Conservation (phyloP, 2,797 vertebrate species). For the Aythya fuligula region DNA sequence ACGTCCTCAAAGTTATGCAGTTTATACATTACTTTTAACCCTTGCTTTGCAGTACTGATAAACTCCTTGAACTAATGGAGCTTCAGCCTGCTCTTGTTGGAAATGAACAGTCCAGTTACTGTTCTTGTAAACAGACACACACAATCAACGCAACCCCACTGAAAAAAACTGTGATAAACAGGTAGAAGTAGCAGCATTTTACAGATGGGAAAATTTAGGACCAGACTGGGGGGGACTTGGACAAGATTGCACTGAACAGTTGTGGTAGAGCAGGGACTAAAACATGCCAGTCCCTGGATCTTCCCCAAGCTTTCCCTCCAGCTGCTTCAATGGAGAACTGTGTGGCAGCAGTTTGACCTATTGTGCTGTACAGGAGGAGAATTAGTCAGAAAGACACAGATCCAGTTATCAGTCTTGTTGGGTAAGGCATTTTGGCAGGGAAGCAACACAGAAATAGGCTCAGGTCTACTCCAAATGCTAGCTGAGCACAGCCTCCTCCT, state of each 20-base stretch:
- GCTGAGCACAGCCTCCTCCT: not conserved
- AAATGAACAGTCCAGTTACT: not conserved
- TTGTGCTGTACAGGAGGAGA: not conserved
- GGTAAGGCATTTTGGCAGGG: not conserved
- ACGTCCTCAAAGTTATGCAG: not conserved
- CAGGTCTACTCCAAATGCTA: rapidly evolving
- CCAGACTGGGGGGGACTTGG: not conserved
- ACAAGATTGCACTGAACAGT: not conserved
- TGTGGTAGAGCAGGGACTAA: not conserved
- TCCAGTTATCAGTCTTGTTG: not conserved
- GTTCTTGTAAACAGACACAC: not conserved
- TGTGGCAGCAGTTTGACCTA: not conserved
- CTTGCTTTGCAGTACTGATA: not conserved
- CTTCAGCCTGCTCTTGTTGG: not conserved
- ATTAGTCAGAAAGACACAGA: not conserved
- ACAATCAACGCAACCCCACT: rapidly evolving
- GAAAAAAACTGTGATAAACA: not conserved
- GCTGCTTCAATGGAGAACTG: not conserved
- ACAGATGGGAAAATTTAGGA: not conserved
- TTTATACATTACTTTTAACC: not conserved
- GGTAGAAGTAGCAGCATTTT: not conserved
- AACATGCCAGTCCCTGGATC: not conserved
- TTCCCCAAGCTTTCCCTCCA: not conserved
- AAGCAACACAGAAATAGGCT: not conserved
- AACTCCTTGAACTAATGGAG: not conserved